Evolutionary conservation across 2,797 vertebrate species (phyloP).

Genomic region (Corythornis leucogaster): DNA sequence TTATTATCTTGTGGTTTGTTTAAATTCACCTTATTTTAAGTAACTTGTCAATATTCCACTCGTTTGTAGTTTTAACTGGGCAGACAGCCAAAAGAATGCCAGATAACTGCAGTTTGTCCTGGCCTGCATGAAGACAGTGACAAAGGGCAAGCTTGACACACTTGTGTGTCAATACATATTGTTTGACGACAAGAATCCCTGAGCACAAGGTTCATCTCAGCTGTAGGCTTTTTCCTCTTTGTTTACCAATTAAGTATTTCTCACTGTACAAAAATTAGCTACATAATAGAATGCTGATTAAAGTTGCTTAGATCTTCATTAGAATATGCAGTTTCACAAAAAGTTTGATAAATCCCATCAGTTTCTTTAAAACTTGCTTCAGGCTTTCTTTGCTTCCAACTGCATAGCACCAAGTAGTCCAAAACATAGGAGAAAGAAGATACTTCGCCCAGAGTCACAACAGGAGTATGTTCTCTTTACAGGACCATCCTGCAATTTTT

Average conservation of each 20-base stretch:
- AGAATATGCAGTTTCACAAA: neutral
- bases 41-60: neutral
- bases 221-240: neutral
- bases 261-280: neutral
- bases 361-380: neutral
- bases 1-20: neutral
- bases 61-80: neutral
- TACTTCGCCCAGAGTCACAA: neutral
- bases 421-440: neutral
- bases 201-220: neutral
- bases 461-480: neutral
- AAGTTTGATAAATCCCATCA: neutral
- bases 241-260: neutral
- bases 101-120: neutral
- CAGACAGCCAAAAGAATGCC: neutral
- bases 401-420: neutral
- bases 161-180: neutral
- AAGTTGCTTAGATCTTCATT: neutral
- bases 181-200: neutral
- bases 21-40: neutral
- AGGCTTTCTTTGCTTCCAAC: neutral
- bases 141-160: neutral
- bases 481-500: neutral
- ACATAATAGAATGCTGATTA: neutral
- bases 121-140: neutral